Evolutionary conservation across 2,797 vertebrate genomes (phyloP).

Genomic region (Hylomyscus alleni): DNA sequence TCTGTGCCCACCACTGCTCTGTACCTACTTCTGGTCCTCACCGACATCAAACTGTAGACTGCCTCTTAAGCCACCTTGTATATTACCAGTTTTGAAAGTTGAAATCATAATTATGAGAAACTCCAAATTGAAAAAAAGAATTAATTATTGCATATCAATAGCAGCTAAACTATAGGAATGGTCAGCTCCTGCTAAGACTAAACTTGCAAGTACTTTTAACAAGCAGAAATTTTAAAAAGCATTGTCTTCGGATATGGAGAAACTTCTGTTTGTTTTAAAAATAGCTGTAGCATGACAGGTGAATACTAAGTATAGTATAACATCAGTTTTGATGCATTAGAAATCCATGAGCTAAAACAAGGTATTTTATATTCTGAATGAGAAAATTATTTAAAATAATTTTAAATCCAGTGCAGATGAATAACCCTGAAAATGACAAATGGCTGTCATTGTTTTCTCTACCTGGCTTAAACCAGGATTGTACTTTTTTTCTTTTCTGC

Average conservation of each 20-base stretch:
- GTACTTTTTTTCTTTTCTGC: background rate
- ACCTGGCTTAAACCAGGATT: background rate
- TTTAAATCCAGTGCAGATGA: constrained; percentile 34
- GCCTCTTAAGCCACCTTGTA: background rate
- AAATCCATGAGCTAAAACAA: constrained; percentile 72
- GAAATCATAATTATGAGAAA: background rate
- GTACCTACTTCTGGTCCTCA: background rate
- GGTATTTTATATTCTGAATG: constrained; percentile 64
- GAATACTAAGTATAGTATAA: constrained; percentile 75
- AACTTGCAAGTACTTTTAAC: constrained; percentile 30
- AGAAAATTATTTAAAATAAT: constrained; percentile 64
- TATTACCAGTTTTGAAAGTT: background rate
- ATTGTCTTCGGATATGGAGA: background rate
- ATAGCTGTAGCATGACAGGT: constrained; percentile 73
- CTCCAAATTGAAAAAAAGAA: background rate
- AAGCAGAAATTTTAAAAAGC: constrained; percentile 37
- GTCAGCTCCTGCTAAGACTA: constrained; percentile 23
- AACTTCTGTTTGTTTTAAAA: constrained; percentile 73
- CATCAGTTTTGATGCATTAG: constrained; percentile 67
- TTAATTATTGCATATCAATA: background rate
- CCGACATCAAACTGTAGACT: background rate
- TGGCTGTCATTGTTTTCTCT: constrained; percentile 9
- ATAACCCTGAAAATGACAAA: constrained; percentile 32
- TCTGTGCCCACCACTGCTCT: background rate
- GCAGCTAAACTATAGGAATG: constrained; percentile 35